Conservation (phyloP, 1,140 invertebrate genomes). For the Drosophila busckii region DNA sequence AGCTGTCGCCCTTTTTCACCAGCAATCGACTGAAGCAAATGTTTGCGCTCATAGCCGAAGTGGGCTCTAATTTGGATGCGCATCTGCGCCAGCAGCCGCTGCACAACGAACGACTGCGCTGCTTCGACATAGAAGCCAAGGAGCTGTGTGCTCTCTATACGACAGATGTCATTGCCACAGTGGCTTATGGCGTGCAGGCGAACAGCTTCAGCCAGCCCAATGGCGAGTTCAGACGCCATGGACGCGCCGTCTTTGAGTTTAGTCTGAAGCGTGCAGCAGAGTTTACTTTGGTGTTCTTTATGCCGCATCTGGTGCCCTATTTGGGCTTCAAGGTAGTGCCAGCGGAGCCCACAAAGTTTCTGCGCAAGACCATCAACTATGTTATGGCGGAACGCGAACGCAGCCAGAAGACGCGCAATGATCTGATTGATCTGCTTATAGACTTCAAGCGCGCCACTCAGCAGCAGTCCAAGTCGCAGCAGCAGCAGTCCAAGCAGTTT, state of each 20-base stretch:
- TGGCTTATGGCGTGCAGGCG: conserved; percentile 82
- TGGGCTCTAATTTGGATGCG: conserved; percentile 58
- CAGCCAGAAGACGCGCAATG: conserved; percentile 62
- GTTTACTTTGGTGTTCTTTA: conserved; percentile 79
- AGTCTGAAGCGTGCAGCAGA: conserved; percentile 80
- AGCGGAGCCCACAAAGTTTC: conserved; percentile 50
- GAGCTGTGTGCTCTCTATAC: conserved; percentile 81
- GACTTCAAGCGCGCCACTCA: conserved; percentile 59
- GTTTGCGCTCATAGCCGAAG: conserved; percentile 80
- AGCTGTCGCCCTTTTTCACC: conserved; percentile 81
- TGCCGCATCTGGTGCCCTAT: conserved; percentile 68
- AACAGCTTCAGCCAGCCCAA: conserved; percentile 80
- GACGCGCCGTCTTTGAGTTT: conserved; percentile 80
- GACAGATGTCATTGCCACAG: conserved; percentile 82
- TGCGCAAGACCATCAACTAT: conserved; percentile 74
- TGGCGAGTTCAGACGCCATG: conserved; percentile 79
- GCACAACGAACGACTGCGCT: conserved; percentile 46
- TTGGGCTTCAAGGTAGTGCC: conserved; percentile 64
- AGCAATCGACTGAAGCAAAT: conserved; percentile 81
- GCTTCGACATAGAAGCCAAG: conserved; percentile 76
- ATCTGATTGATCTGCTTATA: conserved; percentile 79
- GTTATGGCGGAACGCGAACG: conserved; percentile 71
- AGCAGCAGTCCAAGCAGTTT: conserved; percentile 25
- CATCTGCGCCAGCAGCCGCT: conserved; percentile 52
- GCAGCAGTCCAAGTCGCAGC: conserved; percentile 16